Evolutionary conservation across 2,797 vertebrate species (phyloP), one percentile per base, ranked within the genome.

Genomic region (Typhlichthys eigenmanni): DNA sequence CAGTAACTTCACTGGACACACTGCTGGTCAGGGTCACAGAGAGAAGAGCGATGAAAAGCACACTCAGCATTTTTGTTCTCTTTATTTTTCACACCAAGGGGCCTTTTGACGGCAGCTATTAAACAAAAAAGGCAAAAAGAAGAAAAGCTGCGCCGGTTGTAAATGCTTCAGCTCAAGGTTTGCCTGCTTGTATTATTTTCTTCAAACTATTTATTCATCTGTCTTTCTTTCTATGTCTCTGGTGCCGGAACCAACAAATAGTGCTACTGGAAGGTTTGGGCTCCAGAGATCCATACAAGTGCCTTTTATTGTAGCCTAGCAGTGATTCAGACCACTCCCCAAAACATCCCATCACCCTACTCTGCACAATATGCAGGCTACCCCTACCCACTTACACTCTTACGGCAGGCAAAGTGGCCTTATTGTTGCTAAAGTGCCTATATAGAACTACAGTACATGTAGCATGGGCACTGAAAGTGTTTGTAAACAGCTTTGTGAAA

Each of bases 41-140:
- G 85, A 96, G 87, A 75, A 98, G 88, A 88, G 92, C 93, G 91
- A 95, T 91, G 75, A 89, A 93, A 85, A 96, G 92, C 76, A 96
- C 88, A 83, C 65, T 91, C 78, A 85, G 95, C 96, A 96, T 99
- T 91, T 93, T 94, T 56, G 64, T 47, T 79, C 60, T 69, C 47
- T 66, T 60, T 64, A 61, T 71, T 78, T 71, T 55, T 24, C 81
- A 79, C 76, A 79, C 86, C 84, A 85, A 81, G 69, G 76, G 82
- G 87, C 88, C 90, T 91, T 79, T 87, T 88, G 76, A 89, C 89
- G 93, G 85, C 58, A 86, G 90, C 72, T 84, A 63, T 13, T 70
- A 82, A 80, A 63, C 47, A 58, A 60, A 78, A 76, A 74, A 11
- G 16, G 29, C 5, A 48, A 58, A 54, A 38, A 8, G 51, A 10